A percentile compares a stretch with the other conserved stretches of the same genome.
These are phyloP conservation scores for Sinopyrophorus schimmeli DNA, from an alignment of 2,888 invertebrate species.

Conservation along the genomic window DNA sequence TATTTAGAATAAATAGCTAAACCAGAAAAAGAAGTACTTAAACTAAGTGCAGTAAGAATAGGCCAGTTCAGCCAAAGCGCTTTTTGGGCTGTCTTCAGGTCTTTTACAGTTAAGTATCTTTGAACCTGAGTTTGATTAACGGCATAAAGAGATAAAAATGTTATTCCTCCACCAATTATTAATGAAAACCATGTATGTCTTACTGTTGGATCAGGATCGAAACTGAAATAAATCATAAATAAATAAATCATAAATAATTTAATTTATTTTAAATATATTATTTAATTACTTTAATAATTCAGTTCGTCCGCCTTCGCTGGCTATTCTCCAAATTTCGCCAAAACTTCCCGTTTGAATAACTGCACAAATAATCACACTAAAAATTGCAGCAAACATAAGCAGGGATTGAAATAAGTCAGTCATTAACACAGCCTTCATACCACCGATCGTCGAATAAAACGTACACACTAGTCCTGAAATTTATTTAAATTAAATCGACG, in stretches of 20 bases:
- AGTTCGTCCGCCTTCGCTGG: constrained; percentile 69
- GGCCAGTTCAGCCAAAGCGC: constrained; percentile 84
- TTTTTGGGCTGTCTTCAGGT: constrained; percentile 68
- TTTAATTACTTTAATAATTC: constrained; percentile 66
- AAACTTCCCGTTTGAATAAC: constrained; percentile 71
- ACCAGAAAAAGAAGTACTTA: constrained; percentile 71
- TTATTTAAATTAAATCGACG: background rate
- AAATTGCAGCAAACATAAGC: constrained; percentile 83
- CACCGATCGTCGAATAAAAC: constrained; percentile 85
- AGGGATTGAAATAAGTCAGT: constrained; percentile 85
- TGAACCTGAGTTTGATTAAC: constrained; percentile 88
- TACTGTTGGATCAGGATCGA: constrained; percentile 77
- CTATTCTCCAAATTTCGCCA: constrained; percentile 70
- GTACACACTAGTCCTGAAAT: constrained; percentile 71
- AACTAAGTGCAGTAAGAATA: constrained; percentile 71
- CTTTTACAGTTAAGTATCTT: constrained; percentile 70
- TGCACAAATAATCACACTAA: constrained; percentile 76
- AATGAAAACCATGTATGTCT: constrained; percentile 85
- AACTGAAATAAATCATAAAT: constrained; percentile 61
- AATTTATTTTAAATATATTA: background rate
- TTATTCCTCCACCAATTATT: constrained; percentile 77
- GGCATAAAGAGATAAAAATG: constrained; percentile 80
- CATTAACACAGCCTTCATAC: constrained; percentile 88
- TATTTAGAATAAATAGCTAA: constrained; percentile 85
- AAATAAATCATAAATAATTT: constrained; percentile 10